phyloP scores from a whole-genome alignment of 2,797 vertebrate species.

The Anguilla megastoma region DNA sequence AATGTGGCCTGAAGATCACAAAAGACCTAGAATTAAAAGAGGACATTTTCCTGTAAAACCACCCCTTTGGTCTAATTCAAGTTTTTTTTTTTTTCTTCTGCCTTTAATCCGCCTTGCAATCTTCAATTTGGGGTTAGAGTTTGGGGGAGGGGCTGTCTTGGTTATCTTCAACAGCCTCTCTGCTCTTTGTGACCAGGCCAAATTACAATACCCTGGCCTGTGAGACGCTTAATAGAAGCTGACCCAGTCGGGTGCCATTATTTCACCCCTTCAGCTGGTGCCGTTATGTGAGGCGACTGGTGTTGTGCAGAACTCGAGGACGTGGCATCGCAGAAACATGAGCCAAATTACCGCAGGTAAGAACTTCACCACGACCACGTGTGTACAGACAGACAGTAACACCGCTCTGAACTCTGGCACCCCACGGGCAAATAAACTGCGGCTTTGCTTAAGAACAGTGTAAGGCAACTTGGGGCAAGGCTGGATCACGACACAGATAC shows the following conservation, averaged over 20 bases:
- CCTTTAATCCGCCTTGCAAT: not conserved
- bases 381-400: not conserved
- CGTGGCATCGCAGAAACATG: not conserved
- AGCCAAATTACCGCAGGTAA: not conserved
- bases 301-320: not conserved
- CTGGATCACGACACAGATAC: not conserved
- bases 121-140: not conserved
- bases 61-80: not conserved
- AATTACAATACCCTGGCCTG: not conserved
- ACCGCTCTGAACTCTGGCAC: not conserved
- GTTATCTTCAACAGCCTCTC: not conserved
- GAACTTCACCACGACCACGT: not conserved
- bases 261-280: not conserved
- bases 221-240: not conserved
- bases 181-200: not conserved
- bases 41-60: not conserved
- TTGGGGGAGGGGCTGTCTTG: not conserved
- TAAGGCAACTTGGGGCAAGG: not conserved
- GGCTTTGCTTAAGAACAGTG: not conserved
- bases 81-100: not conserved
- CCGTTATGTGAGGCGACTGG: not conserved
- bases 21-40: not conserved
- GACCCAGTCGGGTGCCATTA: not conserved
- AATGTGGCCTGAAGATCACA: not conserved
- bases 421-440: not conserved